phyloP scores from a whole-genome alignment of 2,888 invertebrate genomes.

The Hesperia comma region DNA sequence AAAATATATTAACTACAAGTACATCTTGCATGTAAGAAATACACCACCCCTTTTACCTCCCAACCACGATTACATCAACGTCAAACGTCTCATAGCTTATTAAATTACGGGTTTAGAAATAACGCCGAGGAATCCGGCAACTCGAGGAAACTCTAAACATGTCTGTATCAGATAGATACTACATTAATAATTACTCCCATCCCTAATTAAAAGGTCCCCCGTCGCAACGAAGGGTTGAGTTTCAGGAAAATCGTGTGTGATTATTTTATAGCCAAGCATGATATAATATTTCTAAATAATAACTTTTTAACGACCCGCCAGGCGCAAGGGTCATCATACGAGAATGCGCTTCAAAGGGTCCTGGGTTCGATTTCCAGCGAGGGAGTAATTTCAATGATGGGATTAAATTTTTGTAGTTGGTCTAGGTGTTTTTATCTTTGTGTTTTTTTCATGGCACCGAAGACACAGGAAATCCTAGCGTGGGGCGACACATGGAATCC shows the following conservation, averaged over 20 bases:
- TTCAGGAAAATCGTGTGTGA: conserved; percentile 28
- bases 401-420: too few relatives aligned
- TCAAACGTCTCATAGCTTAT: conserved; percentile 49
- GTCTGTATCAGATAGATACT: conserved; percentile 72
- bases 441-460: too few relatives aligned
- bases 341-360: too few relatives aligned
- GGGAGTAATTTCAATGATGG: too few relatives aligned
- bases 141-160: conserved; percentile 53
- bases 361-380: too few relatives aligned
- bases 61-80: conserved; percentile 38
- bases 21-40: too few relatives aligned
- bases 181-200: conserved; percentile 75
- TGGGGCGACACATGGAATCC: too few relatives aligned
- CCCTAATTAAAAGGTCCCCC: conserved; percentile 59
- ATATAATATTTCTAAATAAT: not conserved
- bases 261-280: conserved; percentile 20
- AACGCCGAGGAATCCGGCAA: conserved; percentile 42
- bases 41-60: not conserved
- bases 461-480: too few relatives aligned
- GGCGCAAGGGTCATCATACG: too few relatives aligned
- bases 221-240: conserved; percentile 46
- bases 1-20: too few relatives aligned
- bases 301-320: too few relatives aligned
- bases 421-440: too few relatives aligned
- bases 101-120: conserved; percentile 49